Evolutionary conservation across 2,888 invertebrate genomes (phyloP).

Genomic region (Aphodius sticticus): DNA sequence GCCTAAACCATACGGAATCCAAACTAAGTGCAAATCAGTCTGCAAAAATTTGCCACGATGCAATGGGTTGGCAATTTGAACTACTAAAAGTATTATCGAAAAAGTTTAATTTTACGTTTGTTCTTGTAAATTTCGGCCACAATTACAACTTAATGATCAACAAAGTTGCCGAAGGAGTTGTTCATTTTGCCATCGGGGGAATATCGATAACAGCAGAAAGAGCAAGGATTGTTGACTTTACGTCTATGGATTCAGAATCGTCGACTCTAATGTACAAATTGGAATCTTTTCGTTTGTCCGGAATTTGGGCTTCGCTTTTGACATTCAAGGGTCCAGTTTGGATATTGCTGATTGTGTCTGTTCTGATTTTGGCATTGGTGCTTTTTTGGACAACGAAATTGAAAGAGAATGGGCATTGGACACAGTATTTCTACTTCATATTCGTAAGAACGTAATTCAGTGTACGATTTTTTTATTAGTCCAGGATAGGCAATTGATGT

Average conservation of each 20-base stretch:
- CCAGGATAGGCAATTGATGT: no score
- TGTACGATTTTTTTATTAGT: no score
- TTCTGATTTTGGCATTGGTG: background rate
- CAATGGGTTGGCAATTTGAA: slow-evolving; percentile 40
- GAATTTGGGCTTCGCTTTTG: slow-evolving; percentile 34
- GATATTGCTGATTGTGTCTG: slow-evolving; percentile 29
- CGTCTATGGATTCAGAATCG: slow-evolving; percentile 39
- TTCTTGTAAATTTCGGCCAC: slow-evolving; percentile 29
- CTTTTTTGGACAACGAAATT: background rate
- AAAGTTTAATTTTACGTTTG: slow-evolving; percentile 42
- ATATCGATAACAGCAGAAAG: slow-evolving; percentile 39
- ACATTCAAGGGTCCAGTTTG: slow-evolving; percentile 41
- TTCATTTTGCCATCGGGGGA: slow-evolving; percentile 44
- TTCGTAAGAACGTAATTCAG: background rate
- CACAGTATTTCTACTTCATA: background rate
- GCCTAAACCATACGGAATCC: no score
- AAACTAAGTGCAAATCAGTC: no score
- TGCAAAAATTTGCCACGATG: slow-evolving; percentile 9
- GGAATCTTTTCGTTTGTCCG: slow-evolving; percentile 28
- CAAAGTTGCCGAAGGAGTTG: slow-evolving; percentile 21
- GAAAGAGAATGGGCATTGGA: background rate
- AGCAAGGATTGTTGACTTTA: slow-evolving; percentile 37
- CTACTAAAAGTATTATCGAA: slow-evolving; percentile 37
- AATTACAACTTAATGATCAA: slow-evolving; percentile 31
- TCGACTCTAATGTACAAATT: slow-evolving; percentile 40